These are phyloP conservation scores for Troides helena DNA, from an alignment of 2,888 invertebrate species.

Conservation along the genomic window DNA sequence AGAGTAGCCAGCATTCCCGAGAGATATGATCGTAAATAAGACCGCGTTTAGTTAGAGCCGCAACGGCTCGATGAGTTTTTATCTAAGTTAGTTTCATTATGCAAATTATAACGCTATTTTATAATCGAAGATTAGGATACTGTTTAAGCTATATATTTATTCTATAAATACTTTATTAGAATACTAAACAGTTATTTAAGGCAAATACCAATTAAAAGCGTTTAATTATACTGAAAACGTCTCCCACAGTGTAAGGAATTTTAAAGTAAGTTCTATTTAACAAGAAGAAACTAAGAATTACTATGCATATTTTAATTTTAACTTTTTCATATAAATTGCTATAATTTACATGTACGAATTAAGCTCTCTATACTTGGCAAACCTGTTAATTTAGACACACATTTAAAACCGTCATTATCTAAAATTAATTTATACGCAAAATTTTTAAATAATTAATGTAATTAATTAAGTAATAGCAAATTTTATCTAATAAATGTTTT, in stretches of 20 bases:
- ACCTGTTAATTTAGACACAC: too few species aligned
- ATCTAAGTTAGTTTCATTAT: constrained; percentile 51
- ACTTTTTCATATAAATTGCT: too few species aligned
- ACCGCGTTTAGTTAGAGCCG: constrained; percentile 46
- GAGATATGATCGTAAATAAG: constrained; percentile 67
- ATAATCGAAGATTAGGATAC: constrained; percentile 31
- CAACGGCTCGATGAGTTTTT: constrained; percentile 55
- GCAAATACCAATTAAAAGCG: constrained; percentile 1
- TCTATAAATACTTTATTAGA: constrained; percentile 22
- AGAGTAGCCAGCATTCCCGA: constrained; percentile 64
- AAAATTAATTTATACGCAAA: too few species aligned
- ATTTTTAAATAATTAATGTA: too few species aligned
- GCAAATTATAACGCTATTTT: constrained; percentile 45
- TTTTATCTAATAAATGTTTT: too few species aligned
- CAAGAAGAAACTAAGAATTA: neutral
- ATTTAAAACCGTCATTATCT: too few species aligned
- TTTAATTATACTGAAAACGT: neutral
- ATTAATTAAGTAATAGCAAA: too few species aligned
- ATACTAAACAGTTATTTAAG: constrained; percentile 8
- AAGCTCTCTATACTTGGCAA: too few species aligned
- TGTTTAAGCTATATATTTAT: constrained; percentile 35
- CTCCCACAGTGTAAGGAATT: neutral
- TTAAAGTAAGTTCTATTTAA: neutral
- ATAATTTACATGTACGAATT: too few species aligned
- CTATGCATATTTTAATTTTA: too few species aligned